A percentile compares a stretch with the other conserved stretches of the same genome.
Conservation (phyloP, 2,797 vertebrate genomes). For the Sebastiscus albofasciatus region DNA sequence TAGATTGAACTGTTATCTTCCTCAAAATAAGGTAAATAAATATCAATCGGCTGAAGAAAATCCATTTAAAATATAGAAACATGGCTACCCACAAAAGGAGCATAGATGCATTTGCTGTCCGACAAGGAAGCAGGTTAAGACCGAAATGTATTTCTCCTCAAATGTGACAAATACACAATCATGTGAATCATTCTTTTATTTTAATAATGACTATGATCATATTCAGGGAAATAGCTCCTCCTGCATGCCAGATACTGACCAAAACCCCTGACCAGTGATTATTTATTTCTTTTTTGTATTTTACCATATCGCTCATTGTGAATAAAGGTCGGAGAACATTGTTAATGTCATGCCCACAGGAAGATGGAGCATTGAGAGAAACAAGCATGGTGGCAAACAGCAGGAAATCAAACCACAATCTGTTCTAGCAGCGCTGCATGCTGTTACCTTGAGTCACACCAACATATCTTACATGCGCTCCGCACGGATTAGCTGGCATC, state of each 20-base stretch:
- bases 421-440: conserved; percentile 1
- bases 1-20: neutral
- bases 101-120: neutral
- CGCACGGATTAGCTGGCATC: neutral
- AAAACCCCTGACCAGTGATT: neutral
- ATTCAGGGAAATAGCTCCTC: neutral
- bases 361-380: conserved; percentile 1
- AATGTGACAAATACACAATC: neutral
- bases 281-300: neutral
- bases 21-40: neutral
- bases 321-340: neutral
- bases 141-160: neutral
- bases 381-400: conserved; percentile 1
- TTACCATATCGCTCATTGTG: neutral
- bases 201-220: neutral
- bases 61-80: neutral
- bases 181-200: neutral
- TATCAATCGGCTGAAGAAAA: neutral
- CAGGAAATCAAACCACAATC: conserved; percentile 11
- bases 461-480: conserved; percentile 1
- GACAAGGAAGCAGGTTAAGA: neutral
- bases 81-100: neutral
- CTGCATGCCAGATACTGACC: neutral
- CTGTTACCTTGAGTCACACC: conserved; percentile 33
- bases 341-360: neutral